Evolutionary conservation across 2,888 invertebrate genomes (phyloP).

Genomic region (Thymelicus acteon): DNA sequence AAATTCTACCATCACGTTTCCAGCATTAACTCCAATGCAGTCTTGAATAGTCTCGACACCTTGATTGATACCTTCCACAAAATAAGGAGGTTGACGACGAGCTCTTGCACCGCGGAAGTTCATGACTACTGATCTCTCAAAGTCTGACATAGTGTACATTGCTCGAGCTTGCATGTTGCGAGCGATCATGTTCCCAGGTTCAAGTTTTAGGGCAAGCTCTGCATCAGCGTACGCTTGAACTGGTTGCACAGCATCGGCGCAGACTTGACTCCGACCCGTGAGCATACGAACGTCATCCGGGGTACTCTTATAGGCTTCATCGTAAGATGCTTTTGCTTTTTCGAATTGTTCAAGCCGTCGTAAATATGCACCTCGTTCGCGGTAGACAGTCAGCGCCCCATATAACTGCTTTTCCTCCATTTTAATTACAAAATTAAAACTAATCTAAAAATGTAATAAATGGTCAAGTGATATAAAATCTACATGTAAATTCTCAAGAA

Average conservation of each 20-base stretch:
- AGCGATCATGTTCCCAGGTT: conserved; percentile 73
- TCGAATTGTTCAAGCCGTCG: conserved; percentile 76
- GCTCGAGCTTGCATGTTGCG: conserved; percentile 77
- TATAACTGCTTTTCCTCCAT: conserved; percentile 75
- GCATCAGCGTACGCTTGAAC: conserved; percentile 74
- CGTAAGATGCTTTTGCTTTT: conserved; percentile 73
- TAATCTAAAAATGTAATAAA: conserved; percentile 42
- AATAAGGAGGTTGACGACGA: conserved; percentile 74
- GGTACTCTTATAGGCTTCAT: conserved; percentile 66
- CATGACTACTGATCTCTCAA: conserved; percentile 77
- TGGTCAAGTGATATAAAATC: not conserved
- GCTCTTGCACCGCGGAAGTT: conserved; percentile 67
- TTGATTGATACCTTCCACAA: conserved; percentile 77
- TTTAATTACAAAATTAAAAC: conserved; percentile 40
- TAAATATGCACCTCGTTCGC: conserved; percentile 73
- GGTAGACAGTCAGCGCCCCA: conserved; percentile 73
- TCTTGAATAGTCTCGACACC: conserved; percentile 78
- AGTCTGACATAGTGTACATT: conserved; percentile 78
- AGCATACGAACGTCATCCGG: conserved; percentile 71
- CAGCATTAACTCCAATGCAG: conserved; percentile 75
- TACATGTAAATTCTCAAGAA: conserved; percentile 4
- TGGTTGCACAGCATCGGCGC: conserved; percentile 73
- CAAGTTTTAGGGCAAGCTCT: conserved; percentile 71
- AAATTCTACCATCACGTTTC: conserved; percentile 74
- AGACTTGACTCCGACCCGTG: conserved; percentile 74